These are phyloP conservation scores for Momotus momota DNA, from an alignment of 2,797 vertebrate species.

Conservation along the genomic window DNA sequence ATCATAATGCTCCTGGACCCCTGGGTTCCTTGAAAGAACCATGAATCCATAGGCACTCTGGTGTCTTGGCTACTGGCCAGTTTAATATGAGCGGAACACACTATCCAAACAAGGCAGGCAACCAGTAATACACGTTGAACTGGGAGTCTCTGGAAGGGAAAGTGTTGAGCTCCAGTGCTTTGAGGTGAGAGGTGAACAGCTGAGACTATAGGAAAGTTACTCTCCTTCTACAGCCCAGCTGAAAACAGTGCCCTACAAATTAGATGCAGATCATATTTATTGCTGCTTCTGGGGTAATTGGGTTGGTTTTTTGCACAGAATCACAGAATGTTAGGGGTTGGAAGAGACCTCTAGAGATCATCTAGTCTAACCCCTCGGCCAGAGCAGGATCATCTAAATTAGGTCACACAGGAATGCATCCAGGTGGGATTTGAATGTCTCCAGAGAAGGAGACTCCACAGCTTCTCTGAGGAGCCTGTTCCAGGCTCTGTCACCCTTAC, in stretches of 20 bases:
- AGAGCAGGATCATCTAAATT: too few relatives aligned
- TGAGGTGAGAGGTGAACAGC: neutral
- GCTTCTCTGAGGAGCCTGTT: too few relatives aligned
- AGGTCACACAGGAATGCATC: too few relatives aligned
- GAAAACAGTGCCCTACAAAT: neutral
- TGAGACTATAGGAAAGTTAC: neutral
- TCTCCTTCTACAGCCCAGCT: neutral
- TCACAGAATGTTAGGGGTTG: too few relatives aligned
- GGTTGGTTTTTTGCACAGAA: neutral
- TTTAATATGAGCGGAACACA: neutral
- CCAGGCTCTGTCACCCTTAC: too few relatives aligned
- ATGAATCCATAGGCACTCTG: neutral
- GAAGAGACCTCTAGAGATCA: too few relatives aligned
- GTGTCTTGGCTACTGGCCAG: neutral
- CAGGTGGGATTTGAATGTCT: too few relatives aligned
- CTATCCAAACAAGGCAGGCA: neutral
- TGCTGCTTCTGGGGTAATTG: neutral
- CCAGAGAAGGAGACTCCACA: too few relatives aligned
- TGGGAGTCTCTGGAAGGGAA: neutral
- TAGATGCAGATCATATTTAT: neutral
- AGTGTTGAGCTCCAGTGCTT: neutral
- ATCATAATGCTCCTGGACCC: neutral
- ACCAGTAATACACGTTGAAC: neutral
- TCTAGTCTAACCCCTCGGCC: too few relatives aligned
- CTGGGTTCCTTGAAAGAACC: neutral